Evolutionary conservation across 2,888 invertebrate genomes (phyloP), one percentile per base, ranked within the genome.

Genomic region (Callyntrura sp.): DNA sequence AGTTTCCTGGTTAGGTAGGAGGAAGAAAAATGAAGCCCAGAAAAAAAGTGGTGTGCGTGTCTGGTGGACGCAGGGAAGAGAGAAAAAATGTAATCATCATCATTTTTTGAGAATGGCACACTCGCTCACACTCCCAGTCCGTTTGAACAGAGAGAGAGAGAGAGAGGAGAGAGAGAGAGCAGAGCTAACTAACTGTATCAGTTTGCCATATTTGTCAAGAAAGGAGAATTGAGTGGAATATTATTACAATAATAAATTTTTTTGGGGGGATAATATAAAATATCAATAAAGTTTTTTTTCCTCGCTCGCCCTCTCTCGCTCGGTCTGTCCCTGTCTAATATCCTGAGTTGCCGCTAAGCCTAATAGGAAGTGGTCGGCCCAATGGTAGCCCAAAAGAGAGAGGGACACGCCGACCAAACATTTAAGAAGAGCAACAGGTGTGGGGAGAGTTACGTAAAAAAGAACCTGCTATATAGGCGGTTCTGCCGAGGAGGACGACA

Each of bases 121-220:
- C 60, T 35, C 35, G 35, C 35, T 35, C 6, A 35, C n/a, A 35
- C 35, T 25, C 62, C 25, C n/a, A n/a, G n/a, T n/a, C n/a, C n/a
- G n/a, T n/a, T n/a, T n/a, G n/a, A n/a, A n/a, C n/a, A n/a, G n/a
- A n/a, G n/a, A n/a, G n/a, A n/a, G n/a, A n/a, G n/a, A n/a, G n/a
- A n/a, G n/a, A n/a, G n/a, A n/a, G n/a, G n/a, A n/a, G n/a, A n/a
- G n/a, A n/a, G n/a, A n/a, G n/a, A n/a, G n/a, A n/a, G 35, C 35
- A 57, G 60, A 85, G 76, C 73, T 85, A 85, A 62, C 73, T 85
- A 85, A 85, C 85, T 85, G 85, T 76, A 85, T 85, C 85, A 73
- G 43, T 73, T 84, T 85, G 20, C 85, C 85, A 23, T 85, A 85
- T 85, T 85, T 85, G 85, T 85, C 76, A 60, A 60, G 85, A 85